Base-by-base conservation (phyloP, 2,888 invertebrate species). In the Sminthurinus aureus region DNA sequence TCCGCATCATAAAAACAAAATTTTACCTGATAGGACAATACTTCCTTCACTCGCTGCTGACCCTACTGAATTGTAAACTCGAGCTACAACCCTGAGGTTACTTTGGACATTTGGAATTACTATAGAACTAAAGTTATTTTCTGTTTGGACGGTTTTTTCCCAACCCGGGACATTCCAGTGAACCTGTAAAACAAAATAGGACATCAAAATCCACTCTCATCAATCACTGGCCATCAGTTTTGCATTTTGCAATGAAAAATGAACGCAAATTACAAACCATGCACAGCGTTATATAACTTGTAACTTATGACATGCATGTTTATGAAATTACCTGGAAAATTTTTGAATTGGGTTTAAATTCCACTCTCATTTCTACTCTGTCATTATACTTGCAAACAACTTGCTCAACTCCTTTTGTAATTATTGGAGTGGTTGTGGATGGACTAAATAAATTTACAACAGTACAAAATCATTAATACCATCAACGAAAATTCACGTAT, bases 271-370 rank as follows among this genome's bases (percentile, higher is more conserved):
- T n/a, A n/a, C n/a, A n/a, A n/a, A n/a, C n/a, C n/a, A n/a, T n/a
- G n/a, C n/a, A n/a, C n/a, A n/a, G n/a, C n/a, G n/a, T n/a, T n/a
- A n/a, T n/a, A n/a, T n/a, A n/a, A n/a, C n/a, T n/a, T n/a, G n/a
- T n/a, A n/a, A n/a, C n/a, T n/a, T n/a, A n/a, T n/a, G n/a, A n/a
- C n/a, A n/a, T n/a, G n/a, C n/a, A n/a, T n/a, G n/a, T n/a, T n/a
- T 38, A 38, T 6, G 38, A 6, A 38, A 38, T 38, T 38, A 38
- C 38, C 22, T 83, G 79, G 52, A 83, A 83, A 9, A 83, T 50
- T 38, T 79, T 38, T 9, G 83, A 83, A 69, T 83, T 83, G 20
- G 83, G 83, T 26, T 79, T 73, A 73, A 83, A 83, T 74, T 83
- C 83, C 38, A 83, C 66, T 74, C 79, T 58, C 26, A 83, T 26